Percentiles rank a stretch among this genome's conserved stretches.
Conservation (phyloP, 2,113 vertebrate genomes). For the Phalacrocorax brasilianus region DNA sequence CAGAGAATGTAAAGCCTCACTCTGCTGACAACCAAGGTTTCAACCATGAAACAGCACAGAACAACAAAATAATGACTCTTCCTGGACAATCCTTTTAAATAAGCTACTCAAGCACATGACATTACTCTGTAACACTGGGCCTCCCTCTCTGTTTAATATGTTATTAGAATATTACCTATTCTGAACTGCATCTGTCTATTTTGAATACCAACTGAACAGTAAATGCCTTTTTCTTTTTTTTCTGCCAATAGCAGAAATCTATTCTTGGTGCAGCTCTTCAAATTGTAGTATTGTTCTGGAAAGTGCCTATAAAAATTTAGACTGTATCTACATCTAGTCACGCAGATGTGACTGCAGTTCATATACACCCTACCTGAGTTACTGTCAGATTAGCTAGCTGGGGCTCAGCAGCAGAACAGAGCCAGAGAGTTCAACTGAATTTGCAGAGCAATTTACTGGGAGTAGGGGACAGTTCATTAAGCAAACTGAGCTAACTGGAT, state of each 20-base stretch:
- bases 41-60: background rate
- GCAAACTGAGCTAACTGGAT: conserved; percentile 3
- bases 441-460: conserved; percentile 25
- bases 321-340: background rate
- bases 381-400: background rate
- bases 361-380: background rate
- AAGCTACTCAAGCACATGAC: background rate
- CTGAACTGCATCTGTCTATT: background rate
- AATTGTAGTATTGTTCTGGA: background rate
- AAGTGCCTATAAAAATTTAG: background rate
- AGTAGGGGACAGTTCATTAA: conserved; percentile 37
- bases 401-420: background rate
- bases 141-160: background rate
- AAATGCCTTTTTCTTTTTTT: background rate
- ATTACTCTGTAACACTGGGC: background rate
- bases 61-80: background rate
- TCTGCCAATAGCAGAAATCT: background rate
- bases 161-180: background rate
- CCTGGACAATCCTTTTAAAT: background rate
- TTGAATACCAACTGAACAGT: background rate
- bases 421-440: background rate
- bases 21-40: background rate
- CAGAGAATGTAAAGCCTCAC: background rate
- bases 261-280: background rate
- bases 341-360: background rate